phyloP scores from a whole-genome alignment of 2,888 invertebrate genomes.

The Sarcophaga rosellei region DNA sequence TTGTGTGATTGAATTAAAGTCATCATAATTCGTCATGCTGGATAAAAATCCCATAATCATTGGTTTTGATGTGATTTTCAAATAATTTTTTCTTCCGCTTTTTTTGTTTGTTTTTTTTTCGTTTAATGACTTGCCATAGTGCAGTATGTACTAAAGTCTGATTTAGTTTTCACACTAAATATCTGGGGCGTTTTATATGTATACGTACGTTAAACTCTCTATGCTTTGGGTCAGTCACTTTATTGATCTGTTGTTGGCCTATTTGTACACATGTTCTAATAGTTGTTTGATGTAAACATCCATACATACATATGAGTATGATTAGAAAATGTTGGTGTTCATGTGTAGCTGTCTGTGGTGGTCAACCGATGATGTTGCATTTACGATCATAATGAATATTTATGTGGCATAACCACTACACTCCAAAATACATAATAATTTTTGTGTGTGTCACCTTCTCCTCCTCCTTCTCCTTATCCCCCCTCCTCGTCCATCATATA shows the following conservation, averaged over 20 bases:
- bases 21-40: conserved; percentile 66
- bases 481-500: background rate
- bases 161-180: conserved; percentile 36
- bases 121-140: background rate
- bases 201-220: conserved; percentile 27
- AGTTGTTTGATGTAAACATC: background rate
- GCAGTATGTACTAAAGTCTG: background rate
- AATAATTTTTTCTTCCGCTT: conserved; percentile 20
- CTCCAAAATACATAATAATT: conserved; percentile 19
- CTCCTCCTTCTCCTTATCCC: background rate
- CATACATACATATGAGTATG: background rate
- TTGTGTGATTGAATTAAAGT: conserved; percentile 65
- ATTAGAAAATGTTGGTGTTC: conserved; percentile 22
- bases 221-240: conserved; percentile 23
- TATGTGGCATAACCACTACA: conserved; percentile 56
- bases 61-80: conserved; percentile 65
- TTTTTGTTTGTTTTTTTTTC: background rate
- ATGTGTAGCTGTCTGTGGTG: conserved; percentile 38
- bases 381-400: conserved; percentile 69
- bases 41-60: conserved; percentile 62
- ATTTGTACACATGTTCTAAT: conserved; percentile 3
- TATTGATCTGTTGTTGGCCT: background rate
- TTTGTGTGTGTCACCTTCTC: background rate
- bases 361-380: conserved; percentile 71
- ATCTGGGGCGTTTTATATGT: conserved; percentile 49